phyloP scores from a whole-genome alignment of 2,888 invertebrate genomes.

The Cephus sareptanus region DNA sequence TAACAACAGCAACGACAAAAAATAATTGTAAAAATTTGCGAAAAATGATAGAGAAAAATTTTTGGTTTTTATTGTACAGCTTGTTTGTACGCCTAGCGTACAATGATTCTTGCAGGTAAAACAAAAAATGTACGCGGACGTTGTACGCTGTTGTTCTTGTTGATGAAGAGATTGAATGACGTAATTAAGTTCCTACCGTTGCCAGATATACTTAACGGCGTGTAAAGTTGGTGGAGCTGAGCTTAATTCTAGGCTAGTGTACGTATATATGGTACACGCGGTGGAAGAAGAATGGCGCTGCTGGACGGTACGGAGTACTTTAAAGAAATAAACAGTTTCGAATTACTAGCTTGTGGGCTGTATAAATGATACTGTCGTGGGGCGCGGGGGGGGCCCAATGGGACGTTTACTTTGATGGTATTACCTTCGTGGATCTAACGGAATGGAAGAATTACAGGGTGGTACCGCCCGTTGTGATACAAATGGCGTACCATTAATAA shows the following conservation, averaged over 20 bases:
- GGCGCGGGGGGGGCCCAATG: neutral
- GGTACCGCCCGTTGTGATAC: conserved; percentile 19
- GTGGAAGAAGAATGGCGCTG: neutral
- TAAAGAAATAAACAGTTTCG: conserved; percentile 20
- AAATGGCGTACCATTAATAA: conserved; percentile 21
- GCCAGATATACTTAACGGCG: neutral
- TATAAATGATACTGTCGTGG: neutral
- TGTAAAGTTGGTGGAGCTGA: neutral
- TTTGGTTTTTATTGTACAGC: no score
- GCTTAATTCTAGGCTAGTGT: neutral
- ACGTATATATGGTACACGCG: neutral
- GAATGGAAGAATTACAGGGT: conserved; percentile 17
- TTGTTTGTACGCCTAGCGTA: no score
- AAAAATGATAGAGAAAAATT: no score
- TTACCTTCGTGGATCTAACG: conserved; percentile 9
- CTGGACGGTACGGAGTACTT: neutral
- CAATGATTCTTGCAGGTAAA: no score
- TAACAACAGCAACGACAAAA: no score
- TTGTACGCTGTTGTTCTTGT: neutral
- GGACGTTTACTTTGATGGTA: neutral
- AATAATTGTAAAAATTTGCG: no score
- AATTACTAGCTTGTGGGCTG: conserved; percentile 18
- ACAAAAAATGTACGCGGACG: neutral
- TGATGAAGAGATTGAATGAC: neutral
- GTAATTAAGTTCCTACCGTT: neutral